Evolutionary conservation across 2,888 invertebrate genomes (phyloP).

Genomic region (Latheticus oryzae): DNA sequence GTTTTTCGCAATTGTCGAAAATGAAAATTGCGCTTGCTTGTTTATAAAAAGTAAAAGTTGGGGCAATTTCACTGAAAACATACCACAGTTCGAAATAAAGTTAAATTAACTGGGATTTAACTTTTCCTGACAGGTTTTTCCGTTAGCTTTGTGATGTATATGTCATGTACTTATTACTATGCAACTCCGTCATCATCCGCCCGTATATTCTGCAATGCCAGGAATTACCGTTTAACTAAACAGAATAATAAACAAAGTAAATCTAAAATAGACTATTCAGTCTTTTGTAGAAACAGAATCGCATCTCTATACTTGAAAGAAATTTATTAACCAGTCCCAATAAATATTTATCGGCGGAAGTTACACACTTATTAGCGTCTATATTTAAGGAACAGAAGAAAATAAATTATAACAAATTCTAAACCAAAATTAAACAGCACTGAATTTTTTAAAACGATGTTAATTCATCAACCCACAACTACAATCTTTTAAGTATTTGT

Average conservation of each 20-base stretch:
- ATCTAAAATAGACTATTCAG: slow-evolving; percentile 28
- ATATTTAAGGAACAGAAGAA: slow-evolving; percentile 25
- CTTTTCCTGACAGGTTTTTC: slow-evolving; percentile 9
- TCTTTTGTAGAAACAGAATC: slow-evolving; percentile 30
- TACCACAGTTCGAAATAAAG: slow-evolving; percentile 9
- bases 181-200: slow-evolving; percentile 22
- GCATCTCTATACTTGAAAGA: slow-evolving; percentile 13
- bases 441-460: no score
- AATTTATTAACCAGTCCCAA: slow-evolving; percentile 35
- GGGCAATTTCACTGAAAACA: slow-evolving; percentile 5
- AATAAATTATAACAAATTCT: no score
- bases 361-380: slow-evolving; percentile 21
- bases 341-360: slow-evolving; percentile 36
- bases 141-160: slow-evolving; percentile 6
- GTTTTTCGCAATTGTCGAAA: not conserved
- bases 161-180: slow-evolving; percentile 23
- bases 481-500: slow-evolving; percentile 8
- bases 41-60: slow-evolving; percentile 6
- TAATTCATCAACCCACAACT: slow-evolving; percentile 21
- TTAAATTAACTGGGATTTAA: slow-evolving; percentile 13
- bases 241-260: slow-evolving; percentile 34
- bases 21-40: slow-evolving; percentile 7
- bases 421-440: no score
- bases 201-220: slow-evolving; percentile 29
- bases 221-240: slow-evolving; percentile 29